Percentiles rank a stretch among this genome's conserved stretches.
Conservation (phyloP, 2,113 vertebrate species). For the Sebastes fasciatus region DNA sequence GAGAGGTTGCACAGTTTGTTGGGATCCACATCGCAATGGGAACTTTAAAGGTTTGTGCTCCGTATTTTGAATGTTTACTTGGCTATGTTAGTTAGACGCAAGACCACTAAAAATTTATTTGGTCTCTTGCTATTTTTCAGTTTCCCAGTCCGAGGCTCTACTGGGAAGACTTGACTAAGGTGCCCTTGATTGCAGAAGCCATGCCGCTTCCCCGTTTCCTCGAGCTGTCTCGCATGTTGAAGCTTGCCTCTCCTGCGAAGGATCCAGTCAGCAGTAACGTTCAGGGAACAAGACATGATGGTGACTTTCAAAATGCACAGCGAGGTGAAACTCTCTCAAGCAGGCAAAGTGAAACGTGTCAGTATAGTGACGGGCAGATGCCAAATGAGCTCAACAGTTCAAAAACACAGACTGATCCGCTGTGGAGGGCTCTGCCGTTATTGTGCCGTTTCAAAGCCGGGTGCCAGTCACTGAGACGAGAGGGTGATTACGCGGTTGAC, state of each 20-base stretch:
- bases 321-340: neutral
- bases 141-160: constrained; percentile 84
- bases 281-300: constrained; percentile 8
- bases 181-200: constrained; percentile 82
- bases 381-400: constrained; percentile 11
- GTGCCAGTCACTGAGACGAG: constrained; percentile 70
- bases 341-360: neutral
- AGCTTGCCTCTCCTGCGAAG: constrained; percentile 56
- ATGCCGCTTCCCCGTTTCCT: constrained; percentile 79
- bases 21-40: constrained; percentile 88
- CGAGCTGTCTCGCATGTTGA: constrained; percentile 73
- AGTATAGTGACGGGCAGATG: neutral
- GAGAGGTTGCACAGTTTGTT: constrained; percentile 82
- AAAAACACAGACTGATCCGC: constrained; percentile 64
- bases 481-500: constrained; percentile 78
- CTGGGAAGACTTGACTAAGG: constrained; percentile 84
- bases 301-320: constrained; percentile 12
- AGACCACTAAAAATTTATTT: neutral
- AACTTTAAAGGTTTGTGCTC: constrained; percentile 83
- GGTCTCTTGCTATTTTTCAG: constrained; percentile 59
- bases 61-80: neutral
- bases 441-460: constrained; percentile 76
- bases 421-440: constrained; percentile 79
- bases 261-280: neutral
- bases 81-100: neutral